Evolutionary conservation across 2,888 invertebrate species (phyloP).

Genomic region (Eutolmus rufibarbis): DNA sequence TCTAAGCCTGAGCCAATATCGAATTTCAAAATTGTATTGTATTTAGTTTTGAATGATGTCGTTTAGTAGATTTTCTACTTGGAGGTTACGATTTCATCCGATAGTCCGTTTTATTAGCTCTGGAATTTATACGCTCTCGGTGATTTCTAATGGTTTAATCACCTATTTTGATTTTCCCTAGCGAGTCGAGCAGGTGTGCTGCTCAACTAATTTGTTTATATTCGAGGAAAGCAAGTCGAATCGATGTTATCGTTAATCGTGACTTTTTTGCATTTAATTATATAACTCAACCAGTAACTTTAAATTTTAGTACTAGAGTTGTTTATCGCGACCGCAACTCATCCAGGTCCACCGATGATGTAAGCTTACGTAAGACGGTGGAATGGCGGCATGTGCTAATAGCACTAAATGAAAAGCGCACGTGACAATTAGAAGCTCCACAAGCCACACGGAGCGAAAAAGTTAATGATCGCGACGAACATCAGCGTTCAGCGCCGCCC

Average conservation of each 20-base stretch:
- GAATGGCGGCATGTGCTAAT: background rate
- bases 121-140: background rate
- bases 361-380: background rate
- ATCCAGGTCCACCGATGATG: background rate
- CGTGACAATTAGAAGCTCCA: slow-evolving; percentile 20
- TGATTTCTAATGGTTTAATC: background rate
- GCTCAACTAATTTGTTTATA: background rate
- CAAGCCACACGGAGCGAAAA: background rate
- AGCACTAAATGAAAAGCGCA: slow-evolving; percentile 6
- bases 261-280: background rate
- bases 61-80: no score
- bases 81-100: no score
- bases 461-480: background rate
- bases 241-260: background rate
- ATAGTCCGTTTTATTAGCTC: background rate
- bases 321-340: background rate
- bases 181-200: background rate
- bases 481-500: background rate
- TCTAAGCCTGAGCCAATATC: no score
- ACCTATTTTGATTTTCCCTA: background rate
- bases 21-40: no score
- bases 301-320: background rate
- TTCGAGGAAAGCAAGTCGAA: background rate
- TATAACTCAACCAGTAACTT: background rate
- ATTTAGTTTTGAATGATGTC: no score